Base-by-base conservation (phyloP, 2,888 invertebrate genomes). In the Andrena dorsata region DNA sequence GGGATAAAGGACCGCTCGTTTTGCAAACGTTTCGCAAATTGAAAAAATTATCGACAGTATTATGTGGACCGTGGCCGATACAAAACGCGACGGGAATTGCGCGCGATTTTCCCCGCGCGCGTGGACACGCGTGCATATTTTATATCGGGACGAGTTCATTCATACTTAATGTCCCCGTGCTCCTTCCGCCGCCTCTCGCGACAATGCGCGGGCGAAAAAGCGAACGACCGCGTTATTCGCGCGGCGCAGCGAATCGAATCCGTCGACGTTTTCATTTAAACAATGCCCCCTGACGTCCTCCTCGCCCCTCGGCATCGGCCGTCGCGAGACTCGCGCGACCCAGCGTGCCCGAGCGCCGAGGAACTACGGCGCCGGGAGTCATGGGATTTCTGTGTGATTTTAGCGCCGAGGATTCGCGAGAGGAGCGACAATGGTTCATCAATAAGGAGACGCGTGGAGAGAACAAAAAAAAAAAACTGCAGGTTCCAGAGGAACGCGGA, bases 21-120 rank as follows among this genome's bases (percentile, higher is more conserved):
- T 83, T 84, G 83, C 83, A 88, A 88, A 84, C 88, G 80, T 83
- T 76, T 80, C 63, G 80, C 71, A 82, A 89, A 88, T 82, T 72
- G 86, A 85, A 88, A 88, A 89, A 89, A 88, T 88, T 84, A 88
- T 86, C 83, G 83, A 83, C 85, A 83, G 75, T 76, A 84, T 87
- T 87, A 87, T 87, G 76, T 63, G 80, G 49, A 65, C 49, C 47
- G 64, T 20, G 76, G 35, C n/a, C 71, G 83, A 69, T 49, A 76
- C 83, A 78, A 71, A 78, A 41, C 66, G 30, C 35, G 20, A n/a
- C 56, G 70, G 2, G 66, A 82, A 74, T 83, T 72, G 82, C 56
- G 53, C 60, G 41, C 70, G 49, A 66, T 51, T 69, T 69, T 70
- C 63, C 32, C 32, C 8, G 26, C 10, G 20, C 16, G 51, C 16